These are phyloP conservation scores for Cnemophilus loriae DNA, from an alignment of 2,113 vertebrate genomes.

Conservation along the genomic window DNA sequence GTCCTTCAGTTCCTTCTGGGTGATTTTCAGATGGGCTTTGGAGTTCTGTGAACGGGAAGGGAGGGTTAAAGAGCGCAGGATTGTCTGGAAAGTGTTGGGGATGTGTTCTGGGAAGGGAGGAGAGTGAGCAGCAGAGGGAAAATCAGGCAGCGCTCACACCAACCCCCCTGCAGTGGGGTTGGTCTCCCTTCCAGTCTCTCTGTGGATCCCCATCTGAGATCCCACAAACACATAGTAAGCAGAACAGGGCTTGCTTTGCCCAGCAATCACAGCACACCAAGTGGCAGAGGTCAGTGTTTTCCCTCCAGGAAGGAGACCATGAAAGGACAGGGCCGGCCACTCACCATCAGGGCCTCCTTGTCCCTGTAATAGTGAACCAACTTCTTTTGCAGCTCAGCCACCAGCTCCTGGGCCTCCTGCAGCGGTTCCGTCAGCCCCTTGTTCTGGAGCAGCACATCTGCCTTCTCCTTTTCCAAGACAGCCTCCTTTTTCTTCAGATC, in stretches of 20 bases:
- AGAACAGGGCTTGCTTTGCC: not conserved
- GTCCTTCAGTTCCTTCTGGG: conserved; percentile 76
- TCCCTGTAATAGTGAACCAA: conserved; percentile 64
- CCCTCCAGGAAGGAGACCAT: not conserved
- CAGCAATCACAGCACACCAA: not conserved
- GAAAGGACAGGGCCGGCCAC: not conserved
- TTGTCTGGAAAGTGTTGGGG: not conserved
- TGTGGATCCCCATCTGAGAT: not conserved
- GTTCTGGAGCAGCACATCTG: conserved; percentile 73
- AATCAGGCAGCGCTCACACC: not conserved
- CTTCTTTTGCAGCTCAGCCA: conserved; percentile 69
- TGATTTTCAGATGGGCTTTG: conserved; percentile 71
- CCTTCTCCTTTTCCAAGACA: conserved; percentile 72
- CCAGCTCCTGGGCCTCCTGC: conserved; percentile 71
- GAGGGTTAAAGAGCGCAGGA: not conserved
- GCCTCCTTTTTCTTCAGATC: conserved; percentile 73
- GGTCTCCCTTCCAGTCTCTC: not conserved
- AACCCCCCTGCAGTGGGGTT: accelerated
- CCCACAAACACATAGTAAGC: not conserved
- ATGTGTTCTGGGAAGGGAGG: not conserved
- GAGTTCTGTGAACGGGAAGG: conserved; percentile 53
- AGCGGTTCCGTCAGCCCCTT: conserved; percentile 71
- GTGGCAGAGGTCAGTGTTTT: not conserved
- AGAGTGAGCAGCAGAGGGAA: not conserved
- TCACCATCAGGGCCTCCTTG: conserved; percentile 75